Percentiles rank a stretch among this genome's conserved stretches.
Evolutionary conservation across 2,888 invertebrate genomes (phyloP).

Genomic region (Rhagium mordax): DNA sequence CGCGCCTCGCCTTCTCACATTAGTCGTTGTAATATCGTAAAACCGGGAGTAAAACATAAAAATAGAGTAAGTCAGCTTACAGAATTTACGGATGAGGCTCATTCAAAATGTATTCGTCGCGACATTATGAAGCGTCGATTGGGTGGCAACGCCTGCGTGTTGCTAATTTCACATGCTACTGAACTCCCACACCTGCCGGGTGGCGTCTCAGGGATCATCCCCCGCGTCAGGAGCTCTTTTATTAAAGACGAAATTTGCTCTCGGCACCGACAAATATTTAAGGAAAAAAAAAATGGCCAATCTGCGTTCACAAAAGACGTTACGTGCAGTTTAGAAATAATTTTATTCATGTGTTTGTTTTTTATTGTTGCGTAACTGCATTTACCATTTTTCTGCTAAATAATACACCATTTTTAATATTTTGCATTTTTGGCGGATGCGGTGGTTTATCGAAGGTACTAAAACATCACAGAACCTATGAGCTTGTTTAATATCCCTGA

Average conservation of each 20-base stretch:
- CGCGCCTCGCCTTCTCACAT: background rate
- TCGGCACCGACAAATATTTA: slow-evolving; percentile 14
- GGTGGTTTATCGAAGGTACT: no score
- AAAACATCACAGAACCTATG: no score
- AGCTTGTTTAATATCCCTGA: no score
- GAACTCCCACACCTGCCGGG: slow-evolving; percentile 8
- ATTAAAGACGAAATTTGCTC: slow-evolving; percentile 1
- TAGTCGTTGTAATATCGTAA: slow-evolving; percentile 1
- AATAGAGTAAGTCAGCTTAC: background rate
- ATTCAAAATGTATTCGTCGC: background rate
- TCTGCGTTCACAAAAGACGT: no score
- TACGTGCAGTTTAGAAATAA: no score
- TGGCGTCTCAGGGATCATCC: background rate
- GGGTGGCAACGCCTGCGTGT: background rate
- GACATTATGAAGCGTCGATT: background rate
- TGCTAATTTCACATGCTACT: background rate
- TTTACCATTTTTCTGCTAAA: no score
- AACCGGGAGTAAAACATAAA: slow-evolving; percentile 2
- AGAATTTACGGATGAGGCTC: slow-evolving; percentile 2
- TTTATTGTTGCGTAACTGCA: no score
- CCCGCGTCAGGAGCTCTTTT: slow-evolving; percentile 1
- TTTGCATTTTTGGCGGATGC: no score
- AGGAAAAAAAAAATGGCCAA: no score
- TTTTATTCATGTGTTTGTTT: no score
- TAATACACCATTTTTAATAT: no score